phyloP scores from a whole-genome alignment of 1,140 invertebrate species.

The Stenopsyche tienmushanensis region DNA sequence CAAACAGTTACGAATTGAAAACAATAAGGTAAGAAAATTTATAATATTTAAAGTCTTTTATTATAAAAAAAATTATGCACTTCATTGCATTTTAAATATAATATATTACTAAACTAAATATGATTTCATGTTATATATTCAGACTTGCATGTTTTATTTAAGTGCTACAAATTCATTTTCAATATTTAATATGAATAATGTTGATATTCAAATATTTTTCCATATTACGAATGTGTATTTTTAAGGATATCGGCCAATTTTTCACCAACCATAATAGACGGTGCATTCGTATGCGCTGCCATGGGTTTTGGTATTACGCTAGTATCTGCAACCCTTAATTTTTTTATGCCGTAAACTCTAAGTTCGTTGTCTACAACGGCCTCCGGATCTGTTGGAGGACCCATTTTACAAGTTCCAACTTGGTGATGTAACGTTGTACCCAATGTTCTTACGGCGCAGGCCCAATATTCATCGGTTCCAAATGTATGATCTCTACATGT shows the following conservation, averaged over 20 bases:
- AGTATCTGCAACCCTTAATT: conserved; percentile 72
- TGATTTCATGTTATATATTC: no score
- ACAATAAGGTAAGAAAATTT: not conserved
- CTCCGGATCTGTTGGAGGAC: conserved; percentile 60
- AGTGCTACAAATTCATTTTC: no score
- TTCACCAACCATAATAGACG: conserved; percentile 82
- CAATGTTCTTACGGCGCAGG: conserved; percentile 65
- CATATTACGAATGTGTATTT: no score
- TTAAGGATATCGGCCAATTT: conserved; percentile 81
- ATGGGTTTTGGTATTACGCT: conserved; percentile 73
- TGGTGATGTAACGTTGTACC: conserved; percentile 70
- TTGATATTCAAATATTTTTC: no score
- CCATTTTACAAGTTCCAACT: conserved; percentile 74
- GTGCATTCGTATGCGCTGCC: conserved; percentile 71
- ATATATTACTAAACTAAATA: no score
- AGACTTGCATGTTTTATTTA: no score
- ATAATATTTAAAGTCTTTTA: not conserved
- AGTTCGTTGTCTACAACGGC: conserved; percentile 75
- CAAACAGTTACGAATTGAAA: not conserved
- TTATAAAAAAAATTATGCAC: no score
- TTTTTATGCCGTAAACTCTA: conserved; percentile 65
- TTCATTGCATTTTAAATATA: no score
- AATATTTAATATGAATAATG: no score
- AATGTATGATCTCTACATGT: conserved; percentile 58
- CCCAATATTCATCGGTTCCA: conserved; percentile 68